Conservation (phyloP, 2,113 vertebrate genomes). For the Anseranas semipalmata region DNA sequence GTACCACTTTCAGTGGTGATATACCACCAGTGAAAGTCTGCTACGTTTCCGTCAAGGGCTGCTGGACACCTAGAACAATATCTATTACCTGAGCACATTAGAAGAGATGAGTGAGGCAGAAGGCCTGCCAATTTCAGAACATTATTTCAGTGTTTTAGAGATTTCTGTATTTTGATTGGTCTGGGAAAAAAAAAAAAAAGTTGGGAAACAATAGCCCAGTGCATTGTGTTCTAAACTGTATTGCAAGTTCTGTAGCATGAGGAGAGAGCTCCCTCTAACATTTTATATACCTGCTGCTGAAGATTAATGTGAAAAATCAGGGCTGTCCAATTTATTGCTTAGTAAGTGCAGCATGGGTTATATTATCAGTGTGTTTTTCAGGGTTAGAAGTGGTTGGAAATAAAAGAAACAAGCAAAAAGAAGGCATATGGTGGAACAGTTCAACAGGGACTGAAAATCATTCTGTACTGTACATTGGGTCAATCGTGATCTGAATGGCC, state of each 20-base stretch:
- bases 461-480: not conserved
- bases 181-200: not conserved
- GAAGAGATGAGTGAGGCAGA: not conserved
- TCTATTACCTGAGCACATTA: not conserved
- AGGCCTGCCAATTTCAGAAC: not conserved
- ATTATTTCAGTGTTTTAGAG: not conserved
- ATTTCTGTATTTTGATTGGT: not conserved
- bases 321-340: not conserved
- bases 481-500: not conserved
- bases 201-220: not conserved
- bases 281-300: not conserved
- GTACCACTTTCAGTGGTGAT: not conserved
- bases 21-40: not conserved
- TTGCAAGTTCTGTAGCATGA: not conserved
- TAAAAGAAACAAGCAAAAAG: not conserved
- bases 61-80: not conserved
- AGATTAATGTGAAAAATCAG: not conserved
- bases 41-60: not conserved
- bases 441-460: not conserved
- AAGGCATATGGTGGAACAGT: not conserved
- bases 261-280: not conserved
- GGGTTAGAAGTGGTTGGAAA: not conserved
- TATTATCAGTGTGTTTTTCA: not conserved
- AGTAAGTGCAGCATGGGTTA: not conserved
- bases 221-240: not conserved